Evolutionary conservation across 2,113 vertebrate species (phyloP).

Genomic region (Xiphophorus maculatus): DNA sequence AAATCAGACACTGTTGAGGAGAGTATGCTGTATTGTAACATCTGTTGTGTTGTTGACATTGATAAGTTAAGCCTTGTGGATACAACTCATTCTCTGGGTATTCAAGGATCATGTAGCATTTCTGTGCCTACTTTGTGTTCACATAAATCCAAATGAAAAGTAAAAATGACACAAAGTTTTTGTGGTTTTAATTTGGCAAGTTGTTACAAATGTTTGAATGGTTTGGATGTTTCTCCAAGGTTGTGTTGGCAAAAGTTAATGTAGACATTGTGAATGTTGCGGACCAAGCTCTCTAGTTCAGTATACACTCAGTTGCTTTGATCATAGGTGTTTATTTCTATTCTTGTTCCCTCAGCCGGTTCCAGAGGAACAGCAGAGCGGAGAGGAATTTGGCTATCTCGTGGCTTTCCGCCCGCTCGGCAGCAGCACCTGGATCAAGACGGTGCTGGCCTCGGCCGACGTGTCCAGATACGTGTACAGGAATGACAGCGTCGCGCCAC

Average conservation of each 20-base stretch:
- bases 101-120: no score
- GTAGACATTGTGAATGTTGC: not conserved
- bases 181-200: no score
- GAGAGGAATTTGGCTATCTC: slow-evolving; percentile 88
- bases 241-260: not conserved
- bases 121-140: no score
- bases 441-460: slow-evolving; percentile 83
- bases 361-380: slow-evolving; percentile 89
- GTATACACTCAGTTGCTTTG: slow-evolving; percentile 33
- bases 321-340: slow-evolving; percentile 44
- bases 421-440: slow-evolving; percentile 84
- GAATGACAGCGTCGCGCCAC: slow-evolving; percentile 84
- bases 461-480: slow-evolving; percentile 84
- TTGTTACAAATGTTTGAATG: no score
- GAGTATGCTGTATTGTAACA: no score
- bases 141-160: no score
- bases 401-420: slow-evolving; percentile 84
- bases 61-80: not conserved
- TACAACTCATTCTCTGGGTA: no score
- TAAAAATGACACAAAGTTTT: no score
- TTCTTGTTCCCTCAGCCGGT: slow-evolving; percentile 78
- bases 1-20: no score
- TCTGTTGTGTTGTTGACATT: no score
- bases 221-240: slow-evolving; percentile 3
- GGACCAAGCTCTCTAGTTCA: slow-evolving; percentile 32